phyloP scores from a whole-genome alignment of 1,140 invertebrate species.

The Lepidurus couesii region DNA sequence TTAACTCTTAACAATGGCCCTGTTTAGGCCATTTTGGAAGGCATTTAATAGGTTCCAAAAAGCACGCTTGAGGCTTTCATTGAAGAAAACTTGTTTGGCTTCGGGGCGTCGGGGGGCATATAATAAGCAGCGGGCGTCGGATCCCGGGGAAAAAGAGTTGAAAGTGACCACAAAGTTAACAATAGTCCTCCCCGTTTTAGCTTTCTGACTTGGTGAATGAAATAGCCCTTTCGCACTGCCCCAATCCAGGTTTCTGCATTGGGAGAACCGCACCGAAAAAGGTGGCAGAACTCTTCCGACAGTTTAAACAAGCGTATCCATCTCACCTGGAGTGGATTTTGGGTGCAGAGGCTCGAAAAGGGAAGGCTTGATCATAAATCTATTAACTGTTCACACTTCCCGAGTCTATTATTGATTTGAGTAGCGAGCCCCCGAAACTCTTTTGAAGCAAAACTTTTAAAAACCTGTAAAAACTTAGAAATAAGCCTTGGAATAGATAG shows the following conservation, averaged over 20 bases:
- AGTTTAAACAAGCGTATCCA: background rate
- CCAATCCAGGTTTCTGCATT: background rate
- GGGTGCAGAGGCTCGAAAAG: background rate
- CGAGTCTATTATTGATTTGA: background rate
- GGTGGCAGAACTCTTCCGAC: background rate
- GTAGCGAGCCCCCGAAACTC: no score
- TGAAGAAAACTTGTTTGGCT: slow-evolving; percentile 12
- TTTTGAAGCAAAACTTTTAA: no score
- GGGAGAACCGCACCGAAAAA: background rate
- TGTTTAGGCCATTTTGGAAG: slow-evolving; percentile 10
- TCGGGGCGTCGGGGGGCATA: background rate
- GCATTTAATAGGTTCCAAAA: background rate
- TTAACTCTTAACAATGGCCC: background rate
- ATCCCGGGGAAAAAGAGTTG: slow-evolving; percentile 7
- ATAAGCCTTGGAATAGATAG: no score
- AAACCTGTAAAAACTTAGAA: no score
- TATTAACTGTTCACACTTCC: background rate
- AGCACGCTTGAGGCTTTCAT: background rate
- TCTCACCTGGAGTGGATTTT: background rate
- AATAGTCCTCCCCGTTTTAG: background rate
- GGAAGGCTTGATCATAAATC: background rate
- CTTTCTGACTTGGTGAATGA: slow-evolving; percentile 19
- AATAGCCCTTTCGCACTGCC: background rate
- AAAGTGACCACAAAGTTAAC: slow-evolving; percentile 19
- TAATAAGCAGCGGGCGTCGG: slow-evolving; percentile 8